phyloP scores from a whole-genome alignment of 1,140 invertebrate genomes.

The Drosophila ananassae region DNA sequence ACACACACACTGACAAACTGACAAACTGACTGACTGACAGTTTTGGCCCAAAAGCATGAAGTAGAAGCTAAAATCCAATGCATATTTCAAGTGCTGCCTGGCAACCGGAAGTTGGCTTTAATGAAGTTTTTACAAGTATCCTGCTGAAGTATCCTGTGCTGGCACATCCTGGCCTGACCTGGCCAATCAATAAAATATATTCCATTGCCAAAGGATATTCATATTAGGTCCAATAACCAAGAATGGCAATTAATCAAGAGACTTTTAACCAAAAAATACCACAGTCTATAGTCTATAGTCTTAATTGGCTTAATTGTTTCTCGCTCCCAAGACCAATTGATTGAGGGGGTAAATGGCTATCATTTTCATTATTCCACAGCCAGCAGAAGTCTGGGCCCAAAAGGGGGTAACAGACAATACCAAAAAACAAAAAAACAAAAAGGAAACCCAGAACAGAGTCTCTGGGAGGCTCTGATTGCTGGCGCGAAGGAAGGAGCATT shows the following conservation, averaged over 20 bases:
- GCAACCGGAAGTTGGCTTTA: conserved; percentile 63
- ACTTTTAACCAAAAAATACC: too few species aligned
- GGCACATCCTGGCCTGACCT: background rate
- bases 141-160: conserved; percentile 1
- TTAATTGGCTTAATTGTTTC: conserved; percentile 20
- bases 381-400: too few species aligned
- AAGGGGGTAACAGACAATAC: background rate
- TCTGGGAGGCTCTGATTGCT: conserved; percentile 27
- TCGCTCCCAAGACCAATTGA: background rate
- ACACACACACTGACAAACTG: background rate
- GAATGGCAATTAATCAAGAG: too few species aligned
- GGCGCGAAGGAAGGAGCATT: background rate
- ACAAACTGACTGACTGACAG: background rate
- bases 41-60: background rate
- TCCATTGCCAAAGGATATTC: conserved; percentile 13
- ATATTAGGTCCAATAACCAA: conserved; percentile 14
- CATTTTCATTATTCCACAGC: background rate
- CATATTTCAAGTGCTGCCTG: conserved; percentile 42
- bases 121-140: conserved; percentile 56
- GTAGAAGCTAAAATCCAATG: conserved; percentile 9
- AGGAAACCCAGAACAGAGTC: background rate
- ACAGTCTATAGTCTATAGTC: background rate
- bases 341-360: background rate
- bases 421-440: conserved; percentile 5
- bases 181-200: background rate